Conservation (phyloP, 2,888 invertebrate genomes). For the Drosophila buzzatii region DNA sequence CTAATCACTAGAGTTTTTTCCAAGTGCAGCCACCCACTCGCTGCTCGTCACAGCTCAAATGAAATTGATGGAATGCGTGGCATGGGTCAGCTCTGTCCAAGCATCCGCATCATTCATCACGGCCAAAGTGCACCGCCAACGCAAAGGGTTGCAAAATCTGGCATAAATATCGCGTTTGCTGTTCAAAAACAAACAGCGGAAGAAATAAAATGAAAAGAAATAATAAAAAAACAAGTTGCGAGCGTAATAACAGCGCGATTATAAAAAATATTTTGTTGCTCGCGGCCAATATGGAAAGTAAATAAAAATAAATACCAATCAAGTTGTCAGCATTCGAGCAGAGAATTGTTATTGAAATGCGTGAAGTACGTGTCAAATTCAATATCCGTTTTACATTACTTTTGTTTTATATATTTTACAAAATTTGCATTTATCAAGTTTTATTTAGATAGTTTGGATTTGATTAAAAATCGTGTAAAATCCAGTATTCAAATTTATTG, state of each 20-base stretch:
- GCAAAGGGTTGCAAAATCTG: conserved; percentile 5
- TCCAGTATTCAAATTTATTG: conserved; percentile 31
- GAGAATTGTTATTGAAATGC: conserved; percentile 19
- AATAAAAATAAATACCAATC: conserved; percentile 56
- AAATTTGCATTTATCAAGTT: not conserved
- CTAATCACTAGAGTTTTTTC: not conserved
- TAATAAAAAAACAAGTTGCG: not conserved
- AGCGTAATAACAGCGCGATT: conserved; percentile 14
- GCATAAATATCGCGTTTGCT: conserved; percentile 26
- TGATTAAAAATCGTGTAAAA: conserved; percentile 49
- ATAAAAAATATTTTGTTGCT: conserved; percentile 10
- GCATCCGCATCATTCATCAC: conserved; percentile 56
- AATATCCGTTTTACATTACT: not conserved
- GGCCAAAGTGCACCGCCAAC: not conserved
- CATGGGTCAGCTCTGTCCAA: conserved; percentile 38
- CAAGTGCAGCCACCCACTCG: conserved; percentile 3
- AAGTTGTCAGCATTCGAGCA: conserved; percentile 30
- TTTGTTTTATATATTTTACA: not conserved
- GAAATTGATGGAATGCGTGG: conserved; percentile 49
- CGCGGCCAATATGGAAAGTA: conserved; percentile 10
- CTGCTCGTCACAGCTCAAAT: conserved; percentile 30
- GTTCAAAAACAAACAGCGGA: conserved; percentile 3
- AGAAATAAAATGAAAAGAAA: conserved; percentile 4
- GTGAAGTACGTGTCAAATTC: not conserved
- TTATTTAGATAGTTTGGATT: conserved; percentile 8